A percentile compares a stretch with the other conserved stretches of the same genome.
phyloP scores from a whole-genome alignment of 1,140 invertebrate genomes.

The Drosophila mayri region DNA sequence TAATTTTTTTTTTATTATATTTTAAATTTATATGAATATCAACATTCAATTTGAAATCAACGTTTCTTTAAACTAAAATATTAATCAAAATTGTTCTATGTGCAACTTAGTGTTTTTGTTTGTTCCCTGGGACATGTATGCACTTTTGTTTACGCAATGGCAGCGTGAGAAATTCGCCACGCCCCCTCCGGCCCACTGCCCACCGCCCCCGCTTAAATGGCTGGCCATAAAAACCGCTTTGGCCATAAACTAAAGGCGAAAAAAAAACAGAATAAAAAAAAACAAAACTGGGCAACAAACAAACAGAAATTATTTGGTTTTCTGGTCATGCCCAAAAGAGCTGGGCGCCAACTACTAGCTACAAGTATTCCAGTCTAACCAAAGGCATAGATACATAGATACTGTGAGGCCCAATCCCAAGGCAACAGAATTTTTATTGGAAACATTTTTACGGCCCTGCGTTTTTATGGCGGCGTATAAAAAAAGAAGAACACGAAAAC shows the following conservation, averaged over 20 bases:
- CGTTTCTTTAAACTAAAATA: not conserved
- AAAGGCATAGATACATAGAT: slow-evolving; percentile 16
- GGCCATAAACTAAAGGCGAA: slow-evolving; percentile 43
- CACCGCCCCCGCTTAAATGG: slow-evolving; percentile 22
- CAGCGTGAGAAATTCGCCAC: slow-evolving; percentile 68
- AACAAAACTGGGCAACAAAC: slow-evolving; percentile 48
- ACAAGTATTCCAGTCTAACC: slow-evolving; percentile 12
- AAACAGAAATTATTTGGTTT: slow-evolving; percentile 77
- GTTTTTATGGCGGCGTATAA: slow-evolving; percentile 68
- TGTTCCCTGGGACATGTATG: slow-evolving; percentile 1
- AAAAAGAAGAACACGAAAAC: slow-evolving; percentile 41
- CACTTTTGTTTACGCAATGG: slow-evolving; percentile 61
- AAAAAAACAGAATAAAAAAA: slow-evolving; percentile 11
- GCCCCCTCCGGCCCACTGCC: slow-evolving; percentile 15
- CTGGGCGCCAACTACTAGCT: slow-evolving; percentile 64
- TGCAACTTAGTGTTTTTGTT: slow-evolving; percentile 6
- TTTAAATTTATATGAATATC: too few relatives aligned
- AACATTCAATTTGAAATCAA: too few relatives aligned
- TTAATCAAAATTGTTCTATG: not conserved
- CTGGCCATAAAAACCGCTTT: slow-evolving; percentile 58
- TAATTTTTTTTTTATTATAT: too few relatives aligned
- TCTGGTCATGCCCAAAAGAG: slow-evolving; percentile 72
- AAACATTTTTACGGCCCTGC: slow-evolving; percentile 69
- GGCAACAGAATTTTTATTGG: slow-evolving; percentile 64
- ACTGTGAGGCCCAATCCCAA: slow-evolving; percentile 38